Evolutionary conservation across 2,113 vertebrate genomes (phyloP), one percentile per base, ranked within the genome.

Genomic region (Camelus bactrianus): DNA sequence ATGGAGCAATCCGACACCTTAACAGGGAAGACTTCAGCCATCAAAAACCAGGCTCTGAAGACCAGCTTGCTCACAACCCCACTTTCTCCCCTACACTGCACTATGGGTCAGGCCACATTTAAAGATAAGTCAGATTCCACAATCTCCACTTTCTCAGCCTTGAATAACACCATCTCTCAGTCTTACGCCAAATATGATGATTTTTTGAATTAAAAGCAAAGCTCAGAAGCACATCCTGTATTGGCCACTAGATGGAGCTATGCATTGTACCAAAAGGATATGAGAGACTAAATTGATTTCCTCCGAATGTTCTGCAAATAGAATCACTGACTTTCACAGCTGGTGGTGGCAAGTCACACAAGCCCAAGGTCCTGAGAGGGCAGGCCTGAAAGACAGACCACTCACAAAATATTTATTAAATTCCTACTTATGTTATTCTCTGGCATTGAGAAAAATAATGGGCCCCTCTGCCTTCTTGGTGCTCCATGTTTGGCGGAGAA

Each of bases 231-330:
- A 26, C 38, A 70, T 58, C 54, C 65, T 3, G 3, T 10, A 13
- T 0, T 67, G 72, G 54, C 65, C 87, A 95, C 95, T 85, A 97
- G 93, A 56, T 67, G 92, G 93, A 19, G 94, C 72, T 58, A 46
- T 2, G 83, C 28, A 17, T 24, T 0, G 0, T 38, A 38, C n/a
- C 56, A 32, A 64, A 73, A 92, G 73, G 48, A 72, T 32, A 48
- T 12, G 17, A 13, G 32, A 42, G 91, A 76, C 5, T 19, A 75
- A 32, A 64, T 0, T 79, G 54, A 13, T 14, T 82, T 80, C 65
- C 42, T 82, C 54, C 46, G 48, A 72, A 38, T 10, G 17, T 38
- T 58, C 60, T 24, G 5, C 22, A 67, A 83, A 83, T 2, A 92
- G 26, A 86, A 94, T 5, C 9, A 48, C 0, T 60, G 52, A 20